Base-by-base conservation (phyloP, 1,140 invertebrate species). In the Helicoverpa armigera region DNA sequence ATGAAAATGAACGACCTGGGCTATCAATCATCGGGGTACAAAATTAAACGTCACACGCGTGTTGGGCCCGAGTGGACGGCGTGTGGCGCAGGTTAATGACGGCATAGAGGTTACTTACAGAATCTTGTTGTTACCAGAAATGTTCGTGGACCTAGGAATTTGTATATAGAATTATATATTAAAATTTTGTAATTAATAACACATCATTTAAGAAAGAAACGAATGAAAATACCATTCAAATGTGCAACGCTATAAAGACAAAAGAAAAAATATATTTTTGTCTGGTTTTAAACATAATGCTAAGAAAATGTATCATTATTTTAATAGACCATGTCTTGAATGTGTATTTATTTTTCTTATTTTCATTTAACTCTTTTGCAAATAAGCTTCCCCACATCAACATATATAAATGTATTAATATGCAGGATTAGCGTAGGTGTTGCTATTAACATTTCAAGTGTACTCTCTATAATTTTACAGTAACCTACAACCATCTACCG, bases 11-110 rank as follows among this genome's bases (percentile, higher is more conserved):
- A 88, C 86, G 81, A 85, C 84, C 77, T 81, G 53, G 78, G 79
- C 85, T 87, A 94, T 94, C 91, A 92, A 94, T 94, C 92, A 94
- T 94, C 87, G 86, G 82, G 89, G 87, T 90, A 92, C 91, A 88
- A 94, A 94, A 92, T 94, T 92, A 94, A 92, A 92, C 88, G 91
- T 92, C 92, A 94, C 86, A 90, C 86, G 89, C 88, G 89, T 85
- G 85, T 84, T 86, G 86, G 63, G 75, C 78, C 72, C 79, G 51
- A 78, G 76, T 88, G 90, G 87, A 87, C 90, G 83, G 61, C 56
- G 35, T 69, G 67, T 79, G 72, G 31, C 51, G 85, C 80, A 91
- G 91, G 77, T 78, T 84, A 90, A 29, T 82, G 76, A 72, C 29
- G 60, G 60, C 56, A 80, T 53, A 86, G 84, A 89, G 83, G 65